Evolutionary conservation across 2,888 invertebrate genomes (phyloP).

Genomic region (Chirona hameri): DNA sequence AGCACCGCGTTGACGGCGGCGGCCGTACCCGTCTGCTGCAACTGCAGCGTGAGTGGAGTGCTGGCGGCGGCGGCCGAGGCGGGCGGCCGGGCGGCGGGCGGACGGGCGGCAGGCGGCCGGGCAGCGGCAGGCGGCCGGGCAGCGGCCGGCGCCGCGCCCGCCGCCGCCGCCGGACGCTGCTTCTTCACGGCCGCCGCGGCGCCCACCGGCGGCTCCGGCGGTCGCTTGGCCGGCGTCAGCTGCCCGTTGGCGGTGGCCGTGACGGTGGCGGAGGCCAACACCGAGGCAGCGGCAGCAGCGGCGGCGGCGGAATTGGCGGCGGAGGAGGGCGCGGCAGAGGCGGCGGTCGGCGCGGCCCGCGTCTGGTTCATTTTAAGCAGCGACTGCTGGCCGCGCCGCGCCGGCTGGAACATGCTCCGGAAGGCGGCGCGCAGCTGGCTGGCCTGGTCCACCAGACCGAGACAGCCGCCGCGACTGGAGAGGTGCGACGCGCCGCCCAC

Average conservation of each 20-base stretch:
- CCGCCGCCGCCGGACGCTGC: neutral
- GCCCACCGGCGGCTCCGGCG: neutral
- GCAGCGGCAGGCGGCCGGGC: neutral
- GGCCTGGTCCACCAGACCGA: neutral
- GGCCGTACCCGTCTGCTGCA: neutral
- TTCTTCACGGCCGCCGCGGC: neutral
- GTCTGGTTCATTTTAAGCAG: slow-evolving; percentile 24
- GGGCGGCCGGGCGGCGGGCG: neutral
- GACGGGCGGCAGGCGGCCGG: neutral
- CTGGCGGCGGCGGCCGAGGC: neutral
- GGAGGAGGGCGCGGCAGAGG: neutral
- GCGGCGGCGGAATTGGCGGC: no score
- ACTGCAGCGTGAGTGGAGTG: neutral
- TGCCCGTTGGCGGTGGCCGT: slow-evolving; percentile 13
- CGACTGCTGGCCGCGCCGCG: slow-evolving; percentile 24
- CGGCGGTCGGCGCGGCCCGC: neutral
- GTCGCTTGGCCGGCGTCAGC: neutral
- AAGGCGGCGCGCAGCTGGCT: neutral
- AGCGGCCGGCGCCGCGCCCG: neutral
- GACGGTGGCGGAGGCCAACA: neutral
- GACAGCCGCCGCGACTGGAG: neutral
- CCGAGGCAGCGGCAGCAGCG: neutral
- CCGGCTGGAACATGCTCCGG: slow-evolving; percentile 14
- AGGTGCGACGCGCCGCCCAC: neutral
- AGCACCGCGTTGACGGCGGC: neutral